These are phyloP conservation scores for Dusona sp. DNA, from an alignment of 2,888 invertebrate species.

Conservation along the genomic window DNA sequence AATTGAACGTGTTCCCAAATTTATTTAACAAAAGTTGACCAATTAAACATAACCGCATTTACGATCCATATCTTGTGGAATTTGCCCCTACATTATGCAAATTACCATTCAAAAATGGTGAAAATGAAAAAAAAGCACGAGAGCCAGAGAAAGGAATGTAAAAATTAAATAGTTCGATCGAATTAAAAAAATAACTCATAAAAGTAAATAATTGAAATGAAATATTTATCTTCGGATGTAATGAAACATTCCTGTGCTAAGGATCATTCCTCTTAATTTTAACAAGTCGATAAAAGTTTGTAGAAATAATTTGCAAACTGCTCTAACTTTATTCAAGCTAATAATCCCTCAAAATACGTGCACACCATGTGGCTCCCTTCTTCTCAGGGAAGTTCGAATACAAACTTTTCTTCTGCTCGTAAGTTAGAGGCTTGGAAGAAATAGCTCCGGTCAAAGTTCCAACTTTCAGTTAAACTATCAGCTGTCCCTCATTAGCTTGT, in stretches of 20 bases:
- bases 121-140: neutral
- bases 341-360: neutral
- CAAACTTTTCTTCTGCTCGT: conserved; percentile 3
- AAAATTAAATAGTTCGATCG: neutral
- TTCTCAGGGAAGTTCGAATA: neutral
- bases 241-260: neutral
- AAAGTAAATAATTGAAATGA: too few relatives aligned
- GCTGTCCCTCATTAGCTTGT: conserved; percentile 35
- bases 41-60: neutral
- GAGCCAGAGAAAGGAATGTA: neutral
- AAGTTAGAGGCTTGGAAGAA: conserved; percentile 23
- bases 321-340: neutral
- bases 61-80: too few relatives aligned
- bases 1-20: neutral
- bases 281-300: conserved; percentile 14
- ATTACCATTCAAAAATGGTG: neutral
- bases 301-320: conserved; percentile 10
- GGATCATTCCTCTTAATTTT: conserved; percentile 11
- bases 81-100: neutral
- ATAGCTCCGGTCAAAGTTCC: conserved; percentile 28
- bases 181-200: neutral
- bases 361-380: too few relatives aligned
- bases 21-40: neutral
- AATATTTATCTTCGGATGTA: neutral
- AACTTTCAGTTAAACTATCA: conserved; percentile 31